Evolutionary conservation across 2,113 vertebrate genomes (phyloP), one percentile per base, ranked within the genome.

Genomic region (Scartelaos histophorus): DNA sequence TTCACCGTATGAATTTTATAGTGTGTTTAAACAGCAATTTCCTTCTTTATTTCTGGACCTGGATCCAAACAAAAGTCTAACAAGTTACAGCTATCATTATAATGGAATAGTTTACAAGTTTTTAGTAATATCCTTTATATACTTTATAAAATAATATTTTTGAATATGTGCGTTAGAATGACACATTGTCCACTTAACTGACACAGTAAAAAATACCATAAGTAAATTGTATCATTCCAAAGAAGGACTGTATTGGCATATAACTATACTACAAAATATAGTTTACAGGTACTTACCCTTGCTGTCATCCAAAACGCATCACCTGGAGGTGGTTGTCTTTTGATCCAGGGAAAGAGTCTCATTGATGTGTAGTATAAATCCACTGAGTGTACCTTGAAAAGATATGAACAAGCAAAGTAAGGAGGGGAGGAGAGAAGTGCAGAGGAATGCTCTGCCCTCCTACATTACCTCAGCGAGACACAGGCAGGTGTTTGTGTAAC

Each of bases 391-490:
- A 84, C 68, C 45, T 66, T 47, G 67, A 60, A 78, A 73, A 83
- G 72, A 77, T 58, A 70, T 72, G 66, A 83, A 58, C 56, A 5
- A 82, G 69, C 5, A 16, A 72, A 74, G 82, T 46, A 71, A 84
- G 81, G 82, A 83, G 81, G 83, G 85, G 82, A 88, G 84, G 86
- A 74, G 81, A 72, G 66, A 67, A 54, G 66, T 60, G 53, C 53
- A 61, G 76, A 88, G 83, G 79, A 82, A 89, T 86, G 72, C 61
- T 76, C 56, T 76, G 66, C 85, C 87, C 83, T 84, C 89, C 86
- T 84, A 74, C 84, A 85, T 88, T 88, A 90, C 86, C 87, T 86
- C 89, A 88, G 67, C 65, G 5, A 76, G 76, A 73, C 60, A 70
- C 43, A 53, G 73, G 79, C 87, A 90, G 88, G 88, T 90, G 86